phyloP scores from a whole-genome alignment of 1,140 invertebrate genomes.

The Himalopsyche phryganea region DNA sequence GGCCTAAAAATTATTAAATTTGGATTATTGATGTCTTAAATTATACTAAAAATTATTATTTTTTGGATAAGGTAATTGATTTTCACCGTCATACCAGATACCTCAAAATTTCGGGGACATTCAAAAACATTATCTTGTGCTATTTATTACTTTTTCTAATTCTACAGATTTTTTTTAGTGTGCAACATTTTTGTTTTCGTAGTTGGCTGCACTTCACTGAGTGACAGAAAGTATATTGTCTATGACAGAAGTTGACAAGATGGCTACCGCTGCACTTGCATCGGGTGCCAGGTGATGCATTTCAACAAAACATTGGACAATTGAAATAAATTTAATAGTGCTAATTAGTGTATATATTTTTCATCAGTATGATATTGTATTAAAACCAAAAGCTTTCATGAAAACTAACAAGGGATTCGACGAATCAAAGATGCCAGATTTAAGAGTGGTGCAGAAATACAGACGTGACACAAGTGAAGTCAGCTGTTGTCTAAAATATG shows the following conservation, averaged over 20 bases:
- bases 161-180: too few species aligned
- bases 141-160: too few species aligned
- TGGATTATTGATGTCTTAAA: too few species aligned
- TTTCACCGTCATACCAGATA: too few species aligned
- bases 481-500: constrained; percentile 94
- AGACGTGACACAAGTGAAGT: constrained; percentile 88
- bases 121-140: too few species aligned
- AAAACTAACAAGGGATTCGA: constrained; percentile 10
- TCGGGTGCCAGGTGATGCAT: constrained; percentile 23
- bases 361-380: constrained; percentile 19
- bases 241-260: constrained; percentile 22
- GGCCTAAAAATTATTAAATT: too few species aligned
- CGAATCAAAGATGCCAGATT: constrained; percentile 36
- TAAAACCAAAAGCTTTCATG: constrained; percentile 4
- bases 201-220: too few species aligned
- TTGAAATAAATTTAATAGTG: constrained; percentile 6
- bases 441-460: constrained; percentile 66
- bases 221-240: too few species aligned
- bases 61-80: too few species aligned
- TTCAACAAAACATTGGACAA: constrained; percentile 11
- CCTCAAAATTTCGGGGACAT: too few species aligned
- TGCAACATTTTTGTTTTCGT: too few species aligned
- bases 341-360: constrained; percentile 20
- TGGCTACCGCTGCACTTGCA: constrained; percentile 21
- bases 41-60: too few species aligned